A percentile compares a stretch with the other conserved stretches of the same genome.
Evolutionary conservation across 2,113 vertebrate genomes (phyloP).

Genomic region (Paradoxurus hermaphroditus): DNA sequence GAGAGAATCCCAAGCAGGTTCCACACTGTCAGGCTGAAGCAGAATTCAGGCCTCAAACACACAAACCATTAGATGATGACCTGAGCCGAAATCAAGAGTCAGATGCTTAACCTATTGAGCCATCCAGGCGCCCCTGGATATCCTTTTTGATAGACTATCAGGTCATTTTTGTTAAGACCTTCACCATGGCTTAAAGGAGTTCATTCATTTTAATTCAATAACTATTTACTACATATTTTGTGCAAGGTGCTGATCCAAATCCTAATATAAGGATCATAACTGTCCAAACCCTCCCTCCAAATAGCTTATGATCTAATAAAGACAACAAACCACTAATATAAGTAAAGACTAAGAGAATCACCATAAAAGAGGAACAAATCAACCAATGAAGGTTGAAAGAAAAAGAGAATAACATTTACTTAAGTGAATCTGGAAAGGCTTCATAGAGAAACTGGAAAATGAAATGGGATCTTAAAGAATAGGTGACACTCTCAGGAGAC

Average conservation of each 20-base stretch:
- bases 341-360: not conserved
- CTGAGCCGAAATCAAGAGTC: too few species aligned
- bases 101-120: too few species aligned
- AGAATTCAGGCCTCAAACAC: too few species aligned
- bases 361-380: not conserved
- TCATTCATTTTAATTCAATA: not conserved
- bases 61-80: too few species aligned
- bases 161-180: not conserved
- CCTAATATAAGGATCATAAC: not conserved
- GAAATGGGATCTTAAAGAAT: not conserved
- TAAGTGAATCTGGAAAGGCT: not conserved
- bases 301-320: not conserved
- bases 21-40: too few species aligned
- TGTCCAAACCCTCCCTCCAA: not conserved
- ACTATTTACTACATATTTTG: not conserved
- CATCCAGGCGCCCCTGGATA: not conserved
- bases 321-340: not conserved
- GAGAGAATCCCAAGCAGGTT: too few species aligned
- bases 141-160: not conserved
- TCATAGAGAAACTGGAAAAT: not conserved
- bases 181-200: not conserved
- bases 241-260: not conserved
- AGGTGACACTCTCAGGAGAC: not conserved
- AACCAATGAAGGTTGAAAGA: not conserved
- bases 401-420: not conserved